Base-by-base conservation (phyloP, 2,797 vertebrate species). In the Arrhamphus sclerolepis region DNA sequence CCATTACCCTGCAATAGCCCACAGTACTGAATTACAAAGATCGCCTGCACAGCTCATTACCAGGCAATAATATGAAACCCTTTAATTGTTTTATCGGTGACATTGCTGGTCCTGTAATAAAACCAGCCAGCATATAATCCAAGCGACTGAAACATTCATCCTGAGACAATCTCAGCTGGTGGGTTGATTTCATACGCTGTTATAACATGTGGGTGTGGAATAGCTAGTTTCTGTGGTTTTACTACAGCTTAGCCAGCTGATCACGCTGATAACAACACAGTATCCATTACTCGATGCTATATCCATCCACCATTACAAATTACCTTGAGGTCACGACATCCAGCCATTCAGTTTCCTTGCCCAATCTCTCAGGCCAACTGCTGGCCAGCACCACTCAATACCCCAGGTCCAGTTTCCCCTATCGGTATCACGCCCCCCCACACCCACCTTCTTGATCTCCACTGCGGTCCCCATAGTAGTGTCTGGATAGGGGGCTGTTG, bases 321-420 rank as follows among this genome's bases (percentile, higher is more conserved):
- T 73, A 80, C 73, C 74, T 50, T 63, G 58, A 76, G 86, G 86
- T 88, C 86, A 14, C 13, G 71, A 87, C 84, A 85, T 70, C 65
- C 64, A 80, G 82, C 77, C 81, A 66, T 70, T 75, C 78, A 31
- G 72, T 71, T 60, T 82, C 62, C 77, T 64, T 9, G 70, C 81
- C n/a, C 66, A 46, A 56, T 62, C 71, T 69, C 50, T 58, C 66
- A 24, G 72, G 71, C 78, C 85, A 84, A 80, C 81, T 46, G 48
- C 74, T 85, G 86, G 80, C 77, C 78, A 66, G 73, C 66, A 87
- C 83, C 81, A 86, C 81, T 89, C 85, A 90, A 90, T 90, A 88
- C 75, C 77, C 77, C 78, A 86, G 87, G 84, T 90, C 83, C 81
- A 88, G 85, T 90, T 91, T 87, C 87, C 69, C 77, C 75, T 46